Percentiles rank a stretch among this genome's conserved stretches.
Conservation (phyloP, 2,797 vertebrate genomes). For the Sebastes melanostomus region DNA sequence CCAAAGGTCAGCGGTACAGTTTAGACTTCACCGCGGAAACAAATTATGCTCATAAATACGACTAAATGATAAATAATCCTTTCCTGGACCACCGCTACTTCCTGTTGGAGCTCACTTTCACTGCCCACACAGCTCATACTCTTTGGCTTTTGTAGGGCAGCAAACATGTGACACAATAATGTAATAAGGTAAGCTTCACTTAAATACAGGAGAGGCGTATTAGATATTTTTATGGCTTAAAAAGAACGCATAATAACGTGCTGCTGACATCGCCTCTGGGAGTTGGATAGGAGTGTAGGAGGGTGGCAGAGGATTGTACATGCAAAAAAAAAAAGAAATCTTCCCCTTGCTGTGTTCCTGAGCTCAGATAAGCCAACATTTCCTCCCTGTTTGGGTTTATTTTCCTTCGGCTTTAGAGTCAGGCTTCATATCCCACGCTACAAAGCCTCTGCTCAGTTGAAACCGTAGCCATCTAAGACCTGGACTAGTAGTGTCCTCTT, state of each 20-base stretch:
- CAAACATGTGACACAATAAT: conserved; percentile 66
- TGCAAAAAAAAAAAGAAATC: conserved; percentile 17
- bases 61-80: conserved; percentile 67
- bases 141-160: conserved; percentile 58
- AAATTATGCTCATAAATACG: conserved; percentile 65
- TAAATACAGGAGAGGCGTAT: conserved; percentile 65
- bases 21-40: conserved; percentile 50
- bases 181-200: conserved; percentile 74
- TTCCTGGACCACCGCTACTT: conserved; percentile 53
- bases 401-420: conserved; percentile 73
- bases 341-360: conserved; percentile 60
- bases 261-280: conserved; percentile 67
- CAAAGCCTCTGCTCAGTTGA: conserved; percentile 64
- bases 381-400: conserved; percentile 78
- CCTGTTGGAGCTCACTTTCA: conserved; percentile 45
- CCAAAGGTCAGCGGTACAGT: conserved; percentile 57
- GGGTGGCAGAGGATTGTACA: conserved; percentile 61
- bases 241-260: conserved; percentile 61
- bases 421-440: conserved; percentile 67
- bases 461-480: conserved; percentile 62
- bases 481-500: conserved; percentile 60
- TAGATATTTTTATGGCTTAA: conserved; percentile 67
- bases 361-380: conserved; percentile 80
- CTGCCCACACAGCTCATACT: conserved; percentile 67
- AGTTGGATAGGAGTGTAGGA: conserved; percentile 59